These are phyloP conservation scores for Lucifuga dentata DNA, from an alignment of 2,113 vertebrate genomes.

Conservation along the genomic window DNA sequence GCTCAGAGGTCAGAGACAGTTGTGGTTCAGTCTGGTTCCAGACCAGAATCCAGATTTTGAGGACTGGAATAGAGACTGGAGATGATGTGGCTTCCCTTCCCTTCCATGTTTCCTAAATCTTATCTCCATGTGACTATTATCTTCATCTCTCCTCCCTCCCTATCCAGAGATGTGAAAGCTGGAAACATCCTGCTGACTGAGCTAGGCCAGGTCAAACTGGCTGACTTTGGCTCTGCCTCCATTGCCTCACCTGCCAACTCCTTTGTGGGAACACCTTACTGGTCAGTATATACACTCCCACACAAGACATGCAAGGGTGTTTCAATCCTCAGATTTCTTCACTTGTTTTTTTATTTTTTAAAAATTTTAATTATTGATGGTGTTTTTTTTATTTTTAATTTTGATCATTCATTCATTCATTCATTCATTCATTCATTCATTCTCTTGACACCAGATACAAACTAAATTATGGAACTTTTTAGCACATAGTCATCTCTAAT, in stretches of 20 bases:
- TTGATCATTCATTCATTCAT: no score
- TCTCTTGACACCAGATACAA: no score
- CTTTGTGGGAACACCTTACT: conserved; percentile 98
- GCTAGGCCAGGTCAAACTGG: conserved; percentile 97
- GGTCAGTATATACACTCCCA: conserved; percentile 85
- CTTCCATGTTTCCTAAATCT: not conserved
- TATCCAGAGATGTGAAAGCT: conserved; percentile 97
- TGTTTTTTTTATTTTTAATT: no score
- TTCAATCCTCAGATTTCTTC: no score
- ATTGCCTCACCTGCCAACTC: conserved; percentile 98
- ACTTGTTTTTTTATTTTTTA: no score
- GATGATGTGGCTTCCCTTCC: not conserved
- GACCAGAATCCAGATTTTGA: no score
- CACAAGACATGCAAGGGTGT: not conserved
- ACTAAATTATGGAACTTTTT: no score
- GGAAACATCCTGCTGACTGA: conserved; percentile 99
- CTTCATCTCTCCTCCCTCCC: not conserved
- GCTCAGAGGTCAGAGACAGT: no score
- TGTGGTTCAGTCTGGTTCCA: no score
- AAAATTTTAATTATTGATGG: no score
- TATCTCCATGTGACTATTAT: not conserved
- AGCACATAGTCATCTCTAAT: no score
- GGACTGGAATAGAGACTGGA: not conserved
- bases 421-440: no score
- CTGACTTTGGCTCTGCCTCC: conserved; percentile 99